Base-by-base conservation (phyloP, 1,140 invertebrate species). In the Leptopilina boulardi region DNA sequence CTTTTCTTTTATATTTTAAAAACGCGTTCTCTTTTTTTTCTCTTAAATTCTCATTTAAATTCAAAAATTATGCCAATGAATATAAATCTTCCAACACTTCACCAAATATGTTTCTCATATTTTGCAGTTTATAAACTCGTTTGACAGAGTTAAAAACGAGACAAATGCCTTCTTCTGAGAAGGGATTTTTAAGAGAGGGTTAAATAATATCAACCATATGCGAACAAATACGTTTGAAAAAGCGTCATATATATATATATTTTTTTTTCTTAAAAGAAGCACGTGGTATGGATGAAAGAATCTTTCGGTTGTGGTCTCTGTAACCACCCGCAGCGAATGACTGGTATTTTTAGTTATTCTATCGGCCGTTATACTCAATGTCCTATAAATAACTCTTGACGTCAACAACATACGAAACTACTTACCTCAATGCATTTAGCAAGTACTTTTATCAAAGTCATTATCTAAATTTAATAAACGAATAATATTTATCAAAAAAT, bases 301-400 rank as follows among this genome's bases (percentile, higher is more conserved):
- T 66, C 47, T 51, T 51, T 66, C 59, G 26, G 59, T 66, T 66
- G 59, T 66, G 26, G 23, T 66, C 23, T 26, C 23, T 26, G 23
- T 66, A 66, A 66, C 59, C 59, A 66, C 59, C 59, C 59, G 59
- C 59, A 26, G 26, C 59, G 59, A 30, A 66, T 66, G 59, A 66
- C 59, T 66, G 21, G 30, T 83, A 82, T 83, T 83, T 82, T 83
- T 80, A 82, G 78, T 34, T 59, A 80, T 70, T 72, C 74, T 66
- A 72, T 70, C 71, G 70, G 71, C 54, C 76, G 74, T 70, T 73
- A 66, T n/a, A 73, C 54, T 73, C 26, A 73, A 15, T 47, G 72
- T 19, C 42, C 77, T 70, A 73, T 75, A 83, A 83, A 82, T 83
- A 82, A 70, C 78, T 38, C 70, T 23, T 80, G 78, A 82, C 76